These are phyloP conservation scores for Spongilla lacustris DNA, from an alignment of 37 sponge, comb jelly and placozoan genomes.

Conservation along the genomic window DNA sequence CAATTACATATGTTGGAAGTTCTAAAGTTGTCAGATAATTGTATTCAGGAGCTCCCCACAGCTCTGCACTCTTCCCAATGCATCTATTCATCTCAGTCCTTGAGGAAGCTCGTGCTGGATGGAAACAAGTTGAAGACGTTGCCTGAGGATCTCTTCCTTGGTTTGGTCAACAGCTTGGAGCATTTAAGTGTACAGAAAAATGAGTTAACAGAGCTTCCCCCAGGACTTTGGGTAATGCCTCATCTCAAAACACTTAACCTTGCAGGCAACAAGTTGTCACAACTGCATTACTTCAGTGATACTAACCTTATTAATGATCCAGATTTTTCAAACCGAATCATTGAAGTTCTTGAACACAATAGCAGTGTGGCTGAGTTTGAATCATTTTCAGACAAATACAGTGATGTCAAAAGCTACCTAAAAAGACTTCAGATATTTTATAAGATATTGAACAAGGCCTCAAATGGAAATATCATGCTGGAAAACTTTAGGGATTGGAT, in stretches of 20 bases:
- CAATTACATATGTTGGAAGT: conserved; percentile 30
- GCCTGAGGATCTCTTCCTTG: conserved; percentile 57
- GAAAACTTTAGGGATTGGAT: background rate
- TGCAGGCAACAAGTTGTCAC: conserved; percentile 44
- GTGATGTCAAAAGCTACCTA: conserved; percentile 8
- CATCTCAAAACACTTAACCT: conserved; percentile 62
- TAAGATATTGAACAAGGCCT: background rate
- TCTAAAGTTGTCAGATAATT: conserved; percentile 61
- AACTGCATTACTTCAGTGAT: conserved; percentile 64
- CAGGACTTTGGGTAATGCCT: conserved; percentile 65
- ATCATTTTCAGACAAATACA: background rate
- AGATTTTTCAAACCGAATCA: conserved; percentile 5
- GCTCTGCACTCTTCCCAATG: background rate
- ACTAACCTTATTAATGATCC: conserved; percentile 17
- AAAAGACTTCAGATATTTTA: conserved; percentile 15
- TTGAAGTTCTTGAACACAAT: background rate
- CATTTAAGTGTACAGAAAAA: conserved; percentile 57
- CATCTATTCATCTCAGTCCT: conserved; percentile 30
- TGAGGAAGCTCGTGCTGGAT: conserved; percentile 37
- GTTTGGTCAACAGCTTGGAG: conserved; percentile 27
- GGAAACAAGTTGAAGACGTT: conserved; percentile 52
- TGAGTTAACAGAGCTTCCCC: conserved; percentile 50
- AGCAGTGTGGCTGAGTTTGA: background rate
- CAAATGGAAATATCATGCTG: background rate
- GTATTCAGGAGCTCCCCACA: conserved; percentile 36